Evolutionary conservation across 2,888 invertebrate species (phyloP), one percentile per base, ranked within the genome.

Genomic region (Lasiommata megera): DNA sequence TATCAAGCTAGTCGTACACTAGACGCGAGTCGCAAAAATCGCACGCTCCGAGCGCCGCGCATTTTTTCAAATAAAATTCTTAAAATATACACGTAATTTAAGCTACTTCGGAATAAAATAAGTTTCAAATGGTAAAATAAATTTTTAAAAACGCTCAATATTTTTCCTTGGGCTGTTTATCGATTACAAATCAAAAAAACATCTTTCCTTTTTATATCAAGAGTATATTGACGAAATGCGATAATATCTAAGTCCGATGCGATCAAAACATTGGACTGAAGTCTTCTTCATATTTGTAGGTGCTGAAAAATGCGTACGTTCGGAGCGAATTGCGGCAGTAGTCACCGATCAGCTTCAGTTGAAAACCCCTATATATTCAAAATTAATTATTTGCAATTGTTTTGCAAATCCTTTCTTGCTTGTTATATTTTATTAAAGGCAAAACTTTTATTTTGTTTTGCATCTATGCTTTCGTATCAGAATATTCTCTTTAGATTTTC

Each of bases 371-470:
- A 18, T 31, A 17, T 50, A 34, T 34, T 31, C 12, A 36, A 31
- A 16, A 7, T 23, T n/a, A 23, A 9, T 34, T 14, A 38, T 50
- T 57, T 47, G 51, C 41, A 31, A 34, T 40, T 28, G 11, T 50
- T 53, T 48, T 38, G 47, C 17, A 29, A 43, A 16, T 48, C 16
- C 29, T 46, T 55, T 40, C 28, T 41, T 51, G 51, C 40, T 58
- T 52, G 7, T 29, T 31, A 51, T 51, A 51, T 52, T 54, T 29
- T 29, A 41, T 52, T 51, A 8, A 23, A 36, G 3, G 17, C 37
- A 50, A 28, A 23, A 1, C 0, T 34, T 51, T 52, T 14, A 40
- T 23, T 52, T 23, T 17, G 47, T 48, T 55, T 7, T 40, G 16
- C 37, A 28, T 8, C n/a, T 44, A 40, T 6, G 54, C 46, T 51